Evolutionary conservation across 2,797 vertebrate genomes (phyloP).

Genomic region (Emys orbicularis): DNA sequence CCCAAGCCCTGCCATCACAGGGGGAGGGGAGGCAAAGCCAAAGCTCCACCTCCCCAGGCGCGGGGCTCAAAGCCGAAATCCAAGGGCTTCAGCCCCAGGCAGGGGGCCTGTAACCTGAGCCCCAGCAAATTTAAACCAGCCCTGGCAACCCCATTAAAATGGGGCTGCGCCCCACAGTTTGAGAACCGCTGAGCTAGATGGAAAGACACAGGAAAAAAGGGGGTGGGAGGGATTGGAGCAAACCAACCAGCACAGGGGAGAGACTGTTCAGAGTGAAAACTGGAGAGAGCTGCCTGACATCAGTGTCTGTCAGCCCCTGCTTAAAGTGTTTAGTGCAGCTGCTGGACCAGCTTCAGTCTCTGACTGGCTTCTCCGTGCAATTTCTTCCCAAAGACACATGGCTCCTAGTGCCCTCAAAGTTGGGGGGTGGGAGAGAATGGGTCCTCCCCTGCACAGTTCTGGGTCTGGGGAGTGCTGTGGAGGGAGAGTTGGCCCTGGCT

Average conservation of each 20-base stretch:
- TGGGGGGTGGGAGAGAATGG: background rate
- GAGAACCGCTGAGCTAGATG: background rate
- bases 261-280: background rate
- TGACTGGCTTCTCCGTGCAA: background rate
- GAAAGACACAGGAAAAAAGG: background rate
- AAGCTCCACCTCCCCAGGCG: no score
- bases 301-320: no score
- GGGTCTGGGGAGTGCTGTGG: background rate
- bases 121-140: no score
- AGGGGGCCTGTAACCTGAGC: no score
- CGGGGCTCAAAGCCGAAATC: no score
- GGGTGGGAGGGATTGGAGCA: background rate
- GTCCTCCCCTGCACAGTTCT: background rate
- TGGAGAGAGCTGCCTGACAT: background rate
- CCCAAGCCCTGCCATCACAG: no score
- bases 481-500: background rate
- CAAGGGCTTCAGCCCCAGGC: no score
- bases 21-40: no score
- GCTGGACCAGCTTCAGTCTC: background rate
- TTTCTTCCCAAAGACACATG: fast-evolving
- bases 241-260: background rate
- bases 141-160: no score
- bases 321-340: background rate
- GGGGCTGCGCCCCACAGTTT: no score
- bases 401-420: background rate